Conservation (phyloP, 2,113 vertebrate genomes). For the Nesoenas mayeri region DNA sequence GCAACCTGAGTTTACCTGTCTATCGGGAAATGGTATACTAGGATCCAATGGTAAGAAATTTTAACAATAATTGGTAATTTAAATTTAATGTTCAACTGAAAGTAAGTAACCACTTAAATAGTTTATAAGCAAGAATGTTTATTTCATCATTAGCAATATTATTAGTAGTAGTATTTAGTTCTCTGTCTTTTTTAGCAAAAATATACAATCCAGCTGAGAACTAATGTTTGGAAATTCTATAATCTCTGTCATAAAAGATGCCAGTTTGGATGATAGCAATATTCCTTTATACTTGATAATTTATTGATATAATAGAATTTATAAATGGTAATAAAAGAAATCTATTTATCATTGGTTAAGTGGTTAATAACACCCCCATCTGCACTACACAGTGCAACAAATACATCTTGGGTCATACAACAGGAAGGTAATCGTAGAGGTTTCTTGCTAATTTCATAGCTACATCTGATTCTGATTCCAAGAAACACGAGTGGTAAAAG, state of each 20-base stretch:
- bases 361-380: background rate
- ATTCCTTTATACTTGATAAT: background rate
- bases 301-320: background rate
- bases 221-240: background rate
- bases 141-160: fast-evolving
- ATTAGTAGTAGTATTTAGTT: background rate
- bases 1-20: background rate
- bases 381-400: background rate
- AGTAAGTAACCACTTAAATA: fast-evolving
- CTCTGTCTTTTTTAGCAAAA: background rate
- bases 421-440: background rate
- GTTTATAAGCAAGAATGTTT: background rate
- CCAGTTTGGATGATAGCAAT: background rate
- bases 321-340: background rate
- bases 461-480: background rate
- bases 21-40: background rate
- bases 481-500: background rate
- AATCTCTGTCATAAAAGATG: background rate
- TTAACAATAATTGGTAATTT: background rate
- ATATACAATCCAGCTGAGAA: background rate
- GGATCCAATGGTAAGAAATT: background rate
- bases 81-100: background rate
- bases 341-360: background rate
- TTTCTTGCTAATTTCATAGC: background rate
- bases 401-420: background rate